Evolutionary conservation across 2,113 vertebrate species (phyloP).

Genomic region (Naja naja): DNA sequence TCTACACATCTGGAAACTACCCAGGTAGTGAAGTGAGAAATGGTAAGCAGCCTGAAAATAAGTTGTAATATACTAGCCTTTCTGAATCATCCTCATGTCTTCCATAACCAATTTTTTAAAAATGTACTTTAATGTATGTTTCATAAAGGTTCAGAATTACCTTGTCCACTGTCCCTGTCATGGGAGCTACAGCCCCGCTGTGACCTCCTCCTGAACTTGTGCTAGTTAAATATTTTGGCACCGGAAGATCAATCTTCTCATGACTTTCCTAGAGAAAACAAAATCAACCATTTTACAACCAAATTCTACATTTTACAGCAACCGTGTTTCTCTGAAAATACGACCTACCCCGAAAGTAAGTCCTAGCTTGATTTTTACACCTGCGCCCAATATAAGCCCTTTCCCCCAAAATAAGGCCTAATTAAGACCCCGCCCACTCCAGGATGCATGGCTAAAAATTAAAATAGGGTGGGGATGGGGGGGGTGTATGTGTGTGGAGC

Average conservation of each 20-base stretch:
- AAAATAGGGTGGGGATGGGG: too few species aligned
- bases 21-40: neutral
- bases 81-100: neutral
- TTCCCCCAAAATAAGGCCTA: too few species aligned
- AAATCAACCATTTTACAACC: slow-evolving; percentile 12
- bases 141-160: slow-evolving; percentile 58
- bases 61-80: neutral
- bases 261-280: slow-evolving; percentile 77
- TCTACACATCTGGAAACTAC: neutral
- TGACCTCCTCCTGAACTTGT: slow-evolving; percentile 71
- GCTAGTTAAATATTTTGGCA: slow-evolving; percentile 83
- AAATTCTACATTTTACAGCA: neutral
- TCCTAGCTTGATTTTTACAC: too few species aligned
- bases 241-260: slow-evolving; percentile 78
- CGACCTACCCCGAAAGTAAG: too few species aligned
- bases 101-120: neutral
- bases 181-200: slow-evolving; percentile 84
- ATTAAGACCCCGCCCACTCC: too few species aligned
- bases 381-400: too few species aligned
- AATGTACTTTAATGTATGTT: neutral
- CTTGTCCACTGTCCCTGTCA: slow-evolving; percentile 98
- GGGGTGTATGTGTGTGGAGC: too few species aligned
- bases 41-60: neutral
- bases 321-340: too few species aligned
- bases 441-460: too few species aligned